A percentile compares a stretch with the other conserved stretches of the same genome.
These are phyloP conservation scores for Siniperca chuatsi DNA, from an alignment of 2,113 vertebrate genomes.

Conservation along the genomic window DNA sequence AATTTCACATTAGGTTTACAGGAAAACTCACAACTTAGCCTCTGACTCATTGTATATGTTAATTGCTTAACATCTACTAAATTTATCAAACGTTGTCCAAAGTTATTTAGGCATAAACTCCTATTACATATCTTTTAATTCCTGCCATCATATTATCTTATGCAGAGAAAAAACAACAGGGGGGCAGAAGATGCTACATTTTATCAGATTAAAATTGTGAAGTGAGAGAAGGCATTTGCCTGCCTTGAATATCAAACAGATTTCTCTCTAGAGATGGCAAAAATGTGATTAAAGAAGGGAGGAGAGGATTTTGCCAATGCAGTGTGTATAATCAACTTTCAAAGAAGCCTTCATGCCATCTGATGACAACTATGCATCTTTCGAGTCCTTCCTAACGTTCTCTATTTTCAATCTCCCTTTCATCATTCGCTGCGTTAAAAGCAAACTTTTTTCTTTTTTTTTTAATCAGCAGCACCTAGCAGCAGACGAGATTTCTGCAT, in stretches of 20 bases:
- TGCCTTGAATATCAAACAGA: constrained; percentile 79
- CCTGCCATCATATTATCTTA: constrained; percentile 21
- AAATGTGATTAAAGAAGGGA: constrained; percentile 78
- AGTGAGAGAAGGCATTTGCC: constrained; percentile 60
- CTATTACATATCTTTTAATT: constrained; percentile 33
- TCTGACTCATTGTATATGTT: constrained; percentile 11
- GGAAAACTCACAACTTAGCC: neutral
- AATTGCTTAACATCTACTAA: constrained; percentile 19
- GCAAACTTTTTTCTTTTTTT: constrained; percentile 2
- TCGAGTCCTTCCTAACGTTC: constrained; percentile 26
- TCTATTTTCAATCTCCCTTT: constrained; percentile 67
- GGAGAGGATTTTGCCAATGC: constrained; percentile 68
- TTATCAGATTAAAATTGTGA: constrained; percentile 62
- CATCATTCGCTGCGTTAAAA: constrained; percentile 34
- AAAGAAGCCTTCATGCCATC: constrained; percentile 64
- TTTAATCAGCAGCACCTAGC: neutral
- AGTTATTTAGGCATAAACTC: constrained; percentile 37
- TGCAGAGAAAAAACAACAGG: constrained; percentile 16
- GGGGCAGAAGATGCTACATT: constrained; percentile 47
- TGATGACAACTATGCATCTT: constrained; percentile 64
- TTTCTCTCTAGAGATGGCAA: constrained; percentile 67
- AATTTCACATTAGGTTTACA: neutral
- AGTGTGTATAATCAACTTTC: constrained; percentile 70
- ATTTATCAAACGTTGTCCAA: constrained; percentile 18
- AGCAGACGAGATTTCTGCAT: constrained; percentile 42